phyloP scores from a whole-genome alignment of 2,888 invertebrate genomes.

The Epinotia brunnichana region DNA sequence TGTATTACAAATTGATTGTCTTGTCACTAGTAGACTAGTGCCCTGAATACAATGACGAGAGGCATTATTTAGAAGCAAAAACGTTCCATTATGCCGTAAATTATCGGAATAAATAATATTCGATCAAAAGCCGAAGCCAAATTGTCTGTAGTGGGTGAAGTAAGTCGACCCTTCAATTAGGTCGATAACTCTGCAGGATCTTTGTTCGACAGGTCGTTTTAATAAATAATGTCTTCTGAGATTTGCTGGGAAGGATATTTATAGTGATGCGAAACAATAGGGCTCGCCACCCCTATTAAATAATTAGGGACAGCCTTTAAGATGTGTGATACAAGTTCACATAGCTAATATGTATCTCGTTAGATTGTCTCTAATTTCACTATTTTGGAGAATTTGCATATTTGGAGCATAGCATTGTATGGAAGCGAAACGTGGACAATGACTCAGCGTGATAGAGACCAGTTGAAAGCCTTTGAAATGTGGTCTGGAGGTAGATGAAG shows the following conservation, averaged over 20 bases:
- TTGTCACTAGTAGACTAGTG: slow-evolving; percentile 19
- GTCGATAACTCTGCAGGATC: slow-evolving; percentile 29
- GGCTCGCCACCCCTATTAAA: neutral
- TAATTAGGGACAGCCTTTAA: slow-evolving; percentile 3
- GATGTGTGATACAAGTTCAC: no score
- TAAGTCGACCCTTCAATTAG: slow-evolving; percentile 35
- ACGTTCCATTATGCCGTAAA: slow-evolving; percentile 36
- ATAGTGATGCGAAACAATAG: slow-evolving; percentile 8
- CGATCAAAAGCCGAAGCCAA: slow-evolving; percentile 32
- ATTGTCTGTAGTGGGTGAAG: slow-evolving; percentile 32
- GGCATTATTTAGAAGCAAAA: slow-evolving; percentile 37
- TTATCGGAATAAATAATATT: slow-evolving; percentile 40
- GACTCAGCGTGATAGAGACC: no score
- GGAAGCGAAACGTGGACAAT: no score
- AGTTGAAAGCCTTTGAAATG: no score
- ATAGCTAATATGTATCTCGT: no score
- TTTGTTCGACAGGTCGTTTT: slow-evolving; percentile 31
- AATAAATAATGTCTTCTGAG: slow-evolving; percentile 35
- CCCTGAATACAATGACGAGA: slow-evolving; percentile 24
- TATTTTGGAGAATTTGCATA: no score
- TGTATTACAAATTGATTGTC: slow-evolving; percentile 26
- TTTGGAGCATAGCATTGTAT: no score
- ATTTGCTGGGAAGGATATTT: slow-evolving; percentile 18
- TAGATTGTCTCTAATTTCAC: no score
- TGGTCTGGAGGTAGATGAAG: no score